Evolutionary conservation across 2,797 vertebrate genomes (phyloP), one percentile per base, ranked within the genome.

Genomic region (Gephyroberyx darwinii): DNA sequence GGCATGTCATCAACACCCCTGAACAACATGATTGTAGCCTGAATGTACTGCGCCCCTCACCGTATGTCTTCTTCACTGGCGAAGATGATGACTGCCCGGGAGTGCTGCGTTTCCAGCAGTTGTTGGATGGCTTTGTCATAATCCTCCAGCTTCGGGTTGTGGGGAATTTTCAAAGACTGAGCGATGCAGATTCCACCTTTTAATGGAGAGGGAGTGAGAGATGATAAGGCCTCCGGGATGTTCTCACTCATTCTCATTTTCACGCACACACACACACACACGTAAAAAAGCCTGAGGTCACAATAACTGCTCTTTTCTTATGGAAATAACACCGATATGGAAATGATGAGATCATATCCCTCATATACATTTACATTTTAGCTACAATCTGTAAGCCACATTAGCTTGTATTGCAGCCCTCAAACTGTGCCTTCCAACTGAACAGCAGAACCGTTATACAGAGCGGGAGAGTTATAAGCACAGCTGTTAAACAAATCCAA

Each of bases 31-130:
- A 48, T 74, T 69, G 77, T 75, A 69, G 61, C 72, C 71, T 57
- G 71, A 69, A 67, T 68, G 80, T 3, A 65, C 9, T 1, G 45
- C 2, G 2, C 63, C 75, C 45, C 89, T 86, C 94, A 98, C 96
- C 95, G 96, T 92, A 98, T 97, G 88, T 98, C 96, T 91, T 98
- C 96, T 69, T 98, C 96, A 2, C 93, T 95, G 91, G 97, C 96
- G 80, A 98, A 98, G 88, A 96, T 94, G 86, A 98, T 92, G 78
- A 98, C 88, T 72, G 96, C 96, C 80, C 96, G 93, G 68, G 96
- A 96, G 83, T 95, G 94, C 77, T 93, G 93, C 0, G 95, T 96
- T 81, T 98, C 96, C 86, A 97, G 89, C 81, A 98, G 95, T 78
- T 96, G 96, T 87, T 92, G 95, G 91, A 98, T 94, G 81, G 95